Evolutionary conservation across 1,140 invertebrate species (phyloP).

Genomic region (Notospermus geniculatus): DNA sequence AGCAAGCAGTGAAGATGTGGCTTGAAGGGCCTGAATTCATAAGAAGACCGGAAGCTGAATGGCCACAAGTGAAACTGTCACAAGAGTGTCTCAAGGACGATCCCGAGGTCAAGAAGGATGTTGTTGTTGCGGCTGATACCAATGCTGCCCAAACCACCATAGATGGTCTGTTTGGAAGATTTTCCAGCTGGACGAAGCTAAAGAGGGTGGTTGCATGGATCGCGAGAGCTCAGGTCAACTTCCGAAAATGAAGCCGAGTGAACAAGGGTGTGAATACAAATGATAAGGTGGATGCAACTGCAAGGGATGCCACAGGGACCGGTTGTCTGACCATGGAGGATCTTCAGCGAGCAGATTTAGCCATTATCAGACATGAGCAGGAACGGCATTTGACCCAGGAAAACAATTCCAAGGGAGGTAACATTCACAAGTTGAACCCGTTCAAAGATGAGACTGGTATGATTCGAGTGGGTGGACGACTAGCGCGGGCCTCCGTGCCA

Average conservation of each 20-base stretch:
- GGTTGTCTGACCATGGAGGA: not conserved
- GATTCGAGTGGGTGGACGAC: not conserved
- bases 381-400: not conserved
- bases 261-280: too few species aligned
- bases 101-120: conserved; percentile 1
- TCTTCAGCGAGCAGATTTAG: not conserved
- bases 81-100: not conserved
- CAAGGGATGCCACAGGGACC: too few species aligned
- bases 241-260: too few species aligned
- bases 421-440: not conserved
- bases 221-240: not conserved
- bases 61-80: not conserved
- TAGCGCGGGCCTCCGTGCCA: not conserved
- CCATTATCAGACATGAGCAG: not conserved
- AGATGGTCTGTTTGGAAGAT: not conserved
- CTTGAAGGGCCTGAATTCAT: not conserved
- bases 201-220: not conserved
- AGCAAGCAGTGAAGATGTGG: not conserved
- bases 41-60: not conserved
- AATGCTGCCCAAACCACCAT: too few species aligned
- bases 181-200: not conserved
- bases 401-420: not conserved
- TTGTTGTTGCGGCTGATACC: too few species aligned
- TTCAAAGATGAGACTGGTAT: not conserved
- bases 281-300: too few species aligned